A percentile compares a stretch with the other conserved stretches of the same genome.
Evolutionary conservation across 2,113 vertebrate genomes (phyloP).

Genomic region (Cairina moschata): DNA sequence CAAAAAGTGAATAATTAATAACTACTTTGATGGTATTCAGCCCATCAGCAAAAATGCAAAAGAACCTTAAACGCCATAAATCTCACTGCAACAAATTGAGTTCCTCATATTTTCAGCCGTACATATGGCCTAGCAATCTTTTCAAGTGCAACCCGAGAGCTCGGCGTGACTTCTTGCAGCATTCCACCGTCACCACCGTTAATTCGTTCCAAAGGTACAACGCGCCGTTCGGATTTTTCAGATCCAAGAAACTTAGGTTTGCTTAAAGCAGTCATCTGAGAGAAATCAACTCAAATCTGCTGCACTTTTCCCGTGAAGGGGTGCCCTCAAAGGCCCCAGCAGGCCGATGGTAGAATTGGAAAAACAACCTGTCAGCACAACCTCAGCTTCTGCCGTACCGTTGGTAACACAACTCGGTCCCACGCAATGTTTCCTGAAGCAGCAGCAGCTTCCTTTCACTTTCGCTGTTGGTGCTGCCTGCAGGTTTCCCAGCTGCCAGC

Average conservation of each 20-base stretch:
- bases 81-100: neutral
- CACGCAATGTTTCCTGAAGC: neutral
- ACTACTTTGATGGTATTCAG: slow-evolving; percentile 3
- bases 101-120: neutral
- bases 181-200: neutral
- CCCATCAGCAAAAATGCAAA: slow-evolving; percentile 21
- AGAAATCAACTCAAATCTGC: neutral
- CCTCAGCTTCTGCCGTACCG: neutral
- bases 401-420: neutral
- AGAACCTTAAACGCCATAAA: neutral
- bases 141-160: neutral
- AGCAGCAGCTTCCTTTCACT: neutral
- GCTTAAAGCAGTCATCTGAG: neutral
- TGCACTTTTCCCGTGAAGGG: neutral
- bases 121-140: neutral
- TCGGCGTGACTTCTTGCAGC: neutral
- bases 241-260: neutral
- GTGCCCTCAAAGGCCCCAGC: neutral
- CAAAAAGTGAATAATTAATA: slow-evolving; percentile 32
- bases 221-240: neutral
- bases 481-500: neutral
- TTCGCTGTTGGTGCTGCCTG: neutral
- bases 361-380: neutral
- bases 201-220: neutral
- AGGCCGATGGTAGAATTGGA: neutral